Evolutionary conservation across 2,113 vertebrate species (phyloP), one percentile per base, ranked within the genome.

Genomic region (Cyprinodon tularosa): DNA sequence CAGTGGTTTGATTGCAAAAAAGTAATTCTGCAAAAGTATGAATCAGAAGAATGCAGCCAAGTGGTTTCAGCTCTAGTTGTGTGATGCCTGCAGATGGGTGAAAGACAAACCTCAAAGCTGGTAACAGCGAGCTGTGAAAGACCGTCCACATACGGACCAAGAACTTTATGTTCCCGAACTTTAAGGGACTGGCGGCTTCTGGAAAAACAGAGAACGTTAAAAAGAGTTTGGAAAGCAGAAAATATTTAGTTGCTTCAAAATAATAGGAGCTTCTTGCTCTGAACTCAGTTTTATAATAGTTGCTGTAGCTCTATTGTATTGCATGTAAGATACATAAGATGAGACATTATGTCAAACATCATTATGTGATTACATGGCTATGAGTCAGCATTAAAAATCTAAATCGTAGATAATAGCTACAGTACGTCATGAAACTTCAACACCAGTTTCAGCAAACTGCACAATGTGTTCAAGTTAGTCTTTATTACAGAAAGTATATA

Each of bases 121-220:
- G 95, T 97, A 74, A 99, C 98, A 80, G 98, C 98, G 87, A 99
- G 94, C 78, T 99, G 98, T 77, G 98, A 99, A 70, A 99, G 93
- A 64, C 97, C 98, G 72, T 99, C 98, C 29, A 99, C 98, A 22
- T 99, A 99, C 0, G 98, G 98, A 67, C 98, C 98, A 91, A 99
- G 88, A 48, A 99, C 97, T 91, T 99, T 99, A 93, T 99, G 97
- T 76, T 99, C 98, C 69, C 98, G 94, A 71, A 99, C 98, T 88
- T 98, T 99, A 77, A 99, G 95, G 29, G 97, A 97, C 84, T 98
- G 96, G 36, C 98, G 95, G 84, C 94, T 96, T 93, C 98, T 99
- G 59, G 0, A 64, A 68, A 73, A 42, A 44, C 1, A 66, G 13
- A 71, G 2, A 72, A 73, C 40, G n/a, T 0, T 62, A 37, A 20